Percentiles rank a stretch among this genome's conserved stretches.
Conservation (phyloP, 2,888 invertebrate genomes). For the Synergus laeviventris region DNA sequence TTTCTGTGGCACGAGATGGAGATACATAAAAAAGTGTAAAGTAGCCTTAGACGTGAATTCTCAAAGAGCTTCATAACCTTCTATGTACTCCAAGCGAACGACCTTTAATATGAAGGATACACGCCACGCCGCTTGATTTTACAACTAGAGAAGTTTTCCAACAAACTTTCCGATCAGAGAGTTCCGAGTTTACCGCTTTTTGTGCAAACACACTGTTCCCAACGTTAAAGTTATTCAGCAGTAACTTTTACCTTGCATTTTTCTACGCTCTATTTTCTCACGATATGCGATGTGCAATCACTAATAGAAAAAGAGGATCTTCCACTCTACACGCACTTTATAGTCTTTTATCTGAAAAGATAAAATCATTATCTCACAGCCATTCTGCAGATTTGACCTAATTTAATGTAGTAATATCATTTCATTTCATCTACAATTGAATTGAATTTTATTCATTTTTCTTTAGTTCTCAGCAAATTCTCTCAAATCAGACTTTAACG, state of each 20-base stretch:
- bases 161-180: constrained; percentile 18
- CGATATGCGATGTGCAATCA: constrained; percentile 46
- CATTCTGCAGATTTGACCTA: neutral
- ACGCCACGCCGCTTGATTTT: neutral
- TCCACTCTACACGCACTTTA: neutral
- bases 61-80: neutral
- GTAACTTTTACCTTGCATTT: constrained; percentile 59
- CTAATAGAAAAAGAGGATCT: neutral
- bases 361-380: neutral
- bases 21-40: too few species aligned
- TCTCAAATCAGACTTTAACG: neutral
- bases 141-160: neutral
- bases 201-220: constrained; percentile 69
- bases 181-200: constrained; percentile 45
- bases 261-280: constrained; percentile 57
- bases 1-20: too few species aligned
- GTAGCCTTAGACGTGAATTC: neutral
- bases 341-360: neutral
- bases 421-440: neutral
- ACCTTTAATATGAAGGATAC: neutral
- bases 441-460: neutral
- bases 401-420: neutral
- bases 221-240: constrained; percentile 64
- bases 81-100: neutral
- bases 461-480: neutral